A percentile compares a stretch with the other conserved stretches of the same genome.
Evolutionary conservation across 2,113 vertebrate species (phyloP).

Genomic region (Mastomys natalensis): DNA sequence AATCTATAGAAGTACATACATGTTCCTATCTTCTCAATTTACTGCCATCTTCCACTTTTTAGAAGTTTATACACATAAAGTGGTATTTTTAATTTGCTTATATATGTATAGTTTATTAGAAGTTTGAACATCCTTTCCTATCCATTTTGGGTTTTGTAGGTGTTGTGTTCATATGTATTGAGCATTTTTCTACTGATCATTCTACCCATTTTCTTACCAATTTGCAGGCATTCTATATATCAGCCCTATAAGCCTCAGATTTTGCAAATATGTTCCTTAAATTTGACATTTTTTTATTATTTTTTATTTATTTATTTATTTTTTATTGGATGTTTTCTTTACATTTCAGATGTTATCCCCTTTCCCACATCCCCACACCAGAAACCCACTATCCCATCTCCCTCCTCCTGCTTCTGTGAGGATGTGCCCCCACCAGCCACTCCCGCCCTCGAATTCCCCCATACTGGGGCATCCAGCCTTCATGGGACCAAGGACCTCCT

Average conservation of each 20-base stretch:
- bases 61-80: neutral
- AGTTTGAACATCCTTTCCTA: neutral
- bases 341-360: too few species aligned
- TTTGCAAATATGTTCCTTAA: slow-evolving; percentile 11
- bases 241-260: neutral
- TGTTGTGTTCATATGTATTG: neutral
- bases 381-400: too few species aligned
- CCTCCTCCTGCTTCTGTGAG: too few species aligned
- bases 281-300: neutral
- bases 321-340: too few species aligned
- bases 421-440: too few species aligned
- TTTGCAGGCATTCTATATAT: neutral
- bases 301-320: too few species aligned
- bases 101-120: neutral
- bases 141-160: neutral
- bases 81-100: neutral
- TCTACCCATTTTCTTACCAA: neutral
- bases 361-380: too few species aligned
- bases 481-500: too few species aligned
- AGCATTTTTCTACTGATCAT: neutral
- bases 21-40: neutral
- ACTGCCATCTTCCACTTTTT: neutral
- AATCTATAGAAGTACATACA: neutral
- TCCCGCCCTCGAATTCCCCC: too few species aligned
- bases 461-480: too few species aligned